Conservation (phyloP, 2,888 invertebrate species). For the Omphaloscelis lunosa region DNA sequence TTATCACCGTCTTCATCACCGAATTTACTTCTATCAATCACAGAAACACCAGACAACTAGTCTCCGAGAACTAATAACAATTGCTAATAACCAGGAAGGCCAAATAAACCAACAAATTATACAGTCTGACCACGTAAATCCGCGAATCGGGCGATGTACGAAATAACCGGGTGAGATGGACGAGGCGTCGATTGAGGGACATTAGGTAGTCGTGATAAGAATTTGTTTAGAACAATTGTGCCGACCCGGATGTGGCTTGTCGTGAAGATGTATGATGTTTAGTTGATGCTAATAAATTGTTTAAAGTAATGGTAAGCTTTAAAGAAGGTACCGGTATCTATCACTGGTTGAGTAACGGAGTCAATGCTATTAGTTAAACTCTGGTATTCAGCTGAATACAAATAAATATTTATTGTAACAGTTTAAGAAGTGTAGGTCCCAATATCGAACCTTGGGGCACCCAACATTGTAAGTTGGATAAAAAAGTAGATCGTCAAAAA, state of each 20-base stretch:
- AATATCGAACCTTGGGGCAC: conserved; percentile 31
- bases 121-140: conserved; percentile 75
- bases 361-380: neutral
- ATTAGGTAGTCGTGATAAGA: conserved; percentile 79
- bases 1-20: conserved; percentile 27
- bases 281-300: conserved; percentile 32
- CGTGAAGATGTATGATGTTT: conserved; percentile 53
- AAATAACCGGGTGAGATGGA: conserved; percentile 79
- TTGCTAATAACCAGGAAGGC: conserved; percentile 76
- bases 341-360: neutral
- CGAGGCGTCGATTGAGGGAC: conserved; percentile 86
- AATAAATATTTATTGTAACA: too few relatives aligned
- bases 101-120: conserved; percentile 70
- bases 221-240: conserved; percentile 75
- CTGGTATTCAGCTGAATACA: too few relatives aligned
- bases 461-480: neutral
- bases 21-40: conserved; percentile 68
- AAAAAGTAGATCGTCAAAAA: conserved; percentile 9
- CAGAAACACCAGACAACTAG: conserved; percentile 75
- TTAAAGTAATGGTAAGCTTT: conserved; percentile 8
- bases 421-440: conserved; percentile 13
- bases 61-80: conserved; percentile 85
- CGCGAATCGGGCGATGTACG: conserved; percentile 80
- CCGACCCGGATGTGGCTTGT: conserved; percentile 78
- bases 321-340: neutral